Base-by-base conservation (phyloP, 2,113 vertebrate genomes). In the Atlantisia rogersi region DNA sequence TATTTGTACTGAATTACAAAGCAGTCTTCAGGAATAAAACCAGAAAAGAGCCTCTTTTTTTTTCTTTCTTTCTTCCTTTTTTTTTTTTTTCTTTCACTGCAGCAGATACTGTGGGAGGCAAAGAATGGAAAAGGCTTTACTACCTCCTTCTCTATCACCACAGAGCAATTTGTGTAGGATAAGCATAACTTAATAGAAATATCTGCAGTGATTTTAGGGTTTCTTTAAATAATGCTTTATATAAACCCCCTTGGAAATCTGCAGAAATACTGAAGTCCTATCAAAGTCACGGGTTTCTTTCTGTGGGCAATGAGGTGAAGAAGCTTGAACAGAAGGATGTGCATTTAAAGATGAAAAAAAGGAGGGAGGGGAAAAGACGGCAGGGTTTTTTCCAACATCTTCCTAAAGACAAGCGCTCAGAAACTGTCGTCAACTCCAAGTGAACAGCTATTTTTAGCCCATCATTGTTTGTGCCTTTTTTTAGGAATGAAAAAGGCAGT, bases 401-500 rank as follows among this genome's bases (percentile, higher is more conserved):
- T 96, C 93, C 94, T 96, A 96, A 97, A 97, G 96, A 97, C 95
- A 96, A 94, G 97, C 96, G 71, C 96, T 97, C 92, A 94, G 96
- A 98, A 98, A 98, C 97, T 97, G 97, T 95, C 95, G 82, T 97
- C 98, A 97, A 97, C 97, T 97, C 97, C 96, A 96, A 98, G 97
- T 93, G 97, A 98, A 96, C 90, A 97, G 97, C 96, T 98, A 98
- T 98, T 98, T 98, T 98, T 96, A 97, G 97, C 88, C 78, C 88
- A 79, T 97, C 97, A 97, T 98, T 98, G 97, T 97, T 98, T 97
- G 97, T 98, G 95, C 79, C 94, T 97, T 97, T 95, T 97, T 98
- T 97, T 96, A 97, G 97, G 93, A 95, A 96, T 0, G 52, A 92
- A 97, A 97, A 97, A 98, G 83, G 82, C 96, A 97, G 94, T 95